Percentiles rank a stretch among this genome's conserved stretches.
These are phyloP conservation scores for Melitaea athalia DNA, from an alignment of 2,888 invertebrate genomes.

Conservation along the genomic window DNA sequence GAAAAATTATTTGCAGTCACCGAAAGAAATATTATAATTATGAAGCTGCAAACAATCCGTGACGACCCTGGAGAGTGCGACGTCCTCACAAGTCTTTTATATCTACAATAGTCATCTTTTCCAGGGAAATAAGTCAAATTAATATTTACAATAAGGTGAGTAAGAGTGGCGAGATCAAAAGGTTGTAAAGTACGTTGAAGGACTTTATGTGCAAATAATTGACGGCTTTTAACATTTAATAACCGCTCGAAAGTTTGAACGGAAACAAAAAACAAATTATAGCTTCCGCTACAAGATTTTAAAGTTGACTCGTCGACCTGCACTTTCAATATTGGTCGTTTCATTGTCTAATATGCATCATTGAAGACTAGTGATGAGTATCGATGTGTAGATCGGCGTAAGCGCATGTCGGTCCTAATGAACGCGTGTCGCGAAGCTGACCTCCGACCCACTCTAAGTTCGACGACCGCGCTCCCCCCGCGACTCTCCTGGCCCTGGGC, in stretches of 20 bases:
- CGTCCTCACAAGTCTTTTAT: conserved; percentile 53
- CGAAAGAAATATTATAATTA: conserved; percentile 47
- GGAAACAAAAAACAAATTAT: conserved; percentile 55
- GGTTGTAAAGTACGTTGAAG: conserved; percentile 40
- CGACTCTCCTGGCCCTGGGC: conserved; percentile 47
- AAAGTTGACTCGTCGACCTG: conserved; percentile 47
- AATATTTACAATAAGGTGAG: conserved; percentile 29
- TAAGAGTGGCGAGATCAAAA: conserved; percentile 29
- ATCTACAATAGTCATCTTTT: conserved; percentile 58
- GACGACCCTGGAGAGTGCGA: conserved; percentile 55
- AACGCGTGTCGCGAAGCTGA: conserved; percentile 76
- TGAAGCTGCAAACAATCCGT: conserved; percentile 51
- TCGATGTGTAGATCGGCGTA: conserved; percentile 47
- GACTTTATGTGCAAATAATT: conserved; percentile 47
- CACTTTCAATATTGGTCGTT: conserved; percentile 41
- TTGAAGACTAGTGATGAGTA: conserved; percentile 27
- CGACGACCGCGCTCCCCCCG: conserved; percentile 67
- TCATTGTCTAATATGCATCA: conserved; percentile 46
- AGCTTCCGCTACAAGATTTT: conserved; percentile 58
- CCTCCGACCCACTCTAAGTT: conserved; percentile 79
- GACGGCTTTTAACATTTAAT: conserved; percentile 47
- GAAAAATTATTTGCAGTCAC: conserved; percentile 44
- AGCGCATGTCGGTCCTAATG: conserved; percentile 70
- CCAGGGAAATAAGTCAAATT: conserved; percentile 40
- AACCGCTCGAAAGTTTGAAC: conserved; percentile 49